Evolutionary conservation across 2,113 vertebrate species (phyloP), one percentile per base, ranked within the genome.

Genomic region (Halichoeres trimaculatus): DNA sequence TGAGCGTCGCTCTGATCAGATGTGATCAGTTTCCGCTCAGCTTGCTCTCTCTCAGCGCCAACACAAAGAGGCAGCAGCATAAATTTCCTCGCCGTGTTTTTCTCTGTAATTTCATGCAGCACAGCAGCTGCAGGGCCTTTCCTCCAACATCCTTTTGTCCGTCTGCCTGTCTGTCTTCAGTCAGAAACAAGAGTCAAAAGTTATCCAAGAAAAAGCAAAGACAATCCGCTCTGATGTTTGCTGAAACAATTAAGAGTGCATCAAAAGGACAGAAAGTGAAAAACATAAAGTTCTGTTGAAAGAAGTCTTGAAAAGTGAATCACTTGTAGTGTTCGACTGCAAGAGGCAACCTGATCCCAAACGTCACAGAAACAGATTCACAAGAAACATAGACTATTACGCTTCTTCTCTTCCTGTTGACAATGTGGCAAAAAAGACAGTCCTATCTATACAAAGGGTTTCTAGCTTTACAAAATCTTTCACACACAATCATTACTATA

Each of bases 21-120:
- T 90, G 52, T 72, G 78, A 90, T 90, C 86, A 88, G 80, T 74
- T 90, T 90, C 78, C 86, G 78, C 89, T 90, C 86, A 85, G 85
- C 89, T 88, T 84, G 60, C 55, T 84, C 61, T 84, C 76, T 81
- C 76, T 22, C 75, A 82, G 80, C 76, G 67, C 80, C 72, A 84
- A 80, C 85, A 67, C 78, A 85, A 85, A 88, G 77, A 72, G 75
- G 86, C 86, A 84, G 84, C 79, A 66, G 85, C 84, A 87, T 82
- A 78, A 56, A 90, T 87, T 77, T 81, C 75, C 51, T 69, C 10
- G 6, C 58, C 6, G 36, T 80, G 60, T 64, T 68, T 80, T 67
- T 48, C 50, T 69, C 68, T 77, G 26, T 87, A 80, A 87, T 80
- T 83, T 76, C 59, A 77, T 87, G 82, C 75, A 83, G 62, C 78